Base-by-base conservation (phyloP, 2,113 vertebrate species). In the Mesembrinibis cayennensis region DNA sequence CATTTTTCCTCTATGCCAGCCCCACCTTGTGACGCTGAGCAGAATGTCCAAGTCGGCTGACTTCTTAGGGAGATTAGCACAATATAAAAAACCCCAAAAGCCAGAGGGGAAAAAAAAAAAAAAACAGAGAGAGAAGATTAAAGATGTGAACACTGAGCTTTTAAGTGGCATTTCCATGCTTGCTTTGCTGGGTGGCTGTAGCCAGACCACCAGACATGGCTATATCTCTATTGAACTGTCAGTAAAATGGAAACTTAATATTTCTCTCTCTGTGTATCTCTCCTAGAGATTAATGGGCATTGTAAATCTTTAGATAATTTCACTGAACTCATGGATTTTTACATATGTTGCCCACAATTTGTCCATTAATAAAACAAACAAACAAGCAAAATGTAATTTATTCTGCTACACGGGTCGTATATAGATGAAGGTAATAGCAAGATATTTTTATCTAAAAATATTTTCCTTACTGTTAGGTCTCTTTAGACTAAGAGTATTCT, bases 281-380 rank as follows among this genome's bases (percentile, higher is more conserved):
- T 77, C 25, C 11, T 38, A 73, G 34, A 62, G n/a, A 62, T 84
- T 78, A 69, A 91, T 36, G 19, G 6, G 2, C 56, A 16, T 13
- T 87, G 30, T 83, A 87, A 83, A 91, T 78, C 55, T 58, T 95
- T 11, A 62, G 45, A 58, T 53, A 27, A 89, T 91, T 93, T 84
- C 25, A 52, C 66, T 52, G 40, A 80, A 65, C 22, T 82, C 32
- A 72, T 49, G 34, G 27, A 72, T 69, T 76, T 86, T 86, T 88
- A 44, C 49, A 32, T 65, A 80, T 22, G 58, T 69, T 90, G 19
- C 44, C 36, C 44, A 62, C 12, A 80, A 77, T 27, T 53, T 59
- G 38, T 38, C 20, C 20, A 53, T 88, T 90, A 88, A 80, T 61
- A 82, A 85, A 93, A 79, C 10, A 87, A 88, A 78, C 14, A 70